Evolutionary conservation across 2,797 vertebrate species (phyloP), one percentile per base, ranked within the genome.

Genomic region (Dendrocincla tyrannina): DNA sequence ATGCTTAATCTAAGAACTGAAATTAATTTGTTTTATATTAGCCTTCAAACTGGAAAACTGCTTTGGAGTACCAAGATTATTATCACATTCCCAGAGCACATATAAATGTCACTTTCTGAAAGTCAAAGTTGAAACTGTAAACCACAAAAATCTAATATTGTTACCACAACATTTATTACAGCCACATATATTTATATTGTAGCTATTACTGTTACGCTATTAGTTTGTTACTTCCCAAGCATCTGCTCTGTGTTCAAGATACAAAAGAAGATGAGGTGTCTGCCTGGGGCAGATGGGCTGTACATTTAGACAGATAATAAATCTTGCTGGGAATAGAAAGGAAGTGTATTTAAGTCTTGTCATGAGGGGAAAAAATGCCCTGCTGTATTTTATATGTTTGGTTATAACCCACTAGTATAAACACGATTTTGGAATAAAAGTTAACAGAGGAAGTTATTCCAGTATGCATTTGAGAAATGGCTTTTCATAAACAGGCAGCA

Each of bases 1-100:
- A 94, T 63, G 49, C 37, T 90, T 93, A 92, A 92, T 82, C 55
- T 59, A 69, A 91, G 93, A 91, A 79, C 77, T 60, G 41, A 90
- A 96, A 91, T 96, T 91, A 91, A 94, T 95, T 94, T 91, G 37
- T 24, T 95, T 88, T 93, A 91, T 85, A 87, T 91, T 94, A 88
- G 62, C 44, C 37, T 92, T 95, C 79, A 84, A 93, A 92, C 60
- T 89, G 50, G 58, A 97, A 91, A 95, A 82, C 59, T 92, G 30
- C 93, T 93, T 95, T 67, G 37, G 79, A 93, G 74, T 67, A 72
- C 76, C 19, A 70, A 93, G 85, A 95, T 96, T 76, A 95, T 79
- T 86, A 94, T 93, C 93, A 63, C 56, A 58, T 74, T 92, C 92
- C 76, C 91, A 95, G 41, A 74, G 77, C 0, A 0, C 88, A 91